A percentile compares a stretch with the other conserved stretches of the same genome.
phyloP scores from a whole-genome alignment of 1,140 invertebrate species.

The Cotesia typhae region DNA sequence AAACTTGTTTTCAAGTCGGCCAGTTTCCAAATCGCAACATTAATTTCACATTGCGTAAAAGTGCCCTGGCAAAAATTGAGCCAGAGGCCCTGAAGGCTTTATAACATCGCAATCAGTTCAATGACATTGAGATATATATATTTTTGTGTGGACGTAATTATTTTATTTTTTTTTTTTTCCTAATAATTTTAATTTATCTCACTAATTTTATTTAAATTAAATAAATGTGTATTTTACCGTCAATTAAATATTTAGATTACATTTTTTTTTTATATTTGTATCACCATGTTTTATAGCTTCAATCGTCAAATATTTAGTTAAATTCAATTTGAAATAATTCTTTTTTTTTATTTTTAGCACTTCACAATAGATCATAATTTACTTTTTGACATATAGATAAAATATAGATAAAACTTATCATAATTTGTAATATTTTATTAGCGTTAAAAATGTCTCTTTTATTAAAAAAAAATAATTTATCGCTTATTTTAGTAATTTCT shows the following conservation, averaged over 20 bases:
- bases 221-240: not conserved
- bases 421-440: too few relatives aligned
- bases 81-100: constrained; percentile 24
- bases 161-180: constrained; percentile 13
- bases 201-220: not conserved
- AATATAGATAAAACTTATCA: too few relatives aligned
- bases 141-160: not conserved
- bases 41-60: constrained; percentile 39
- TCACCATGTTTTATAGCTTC: not conserved
- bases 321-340: too few relatives aligned
- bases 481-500: too few relatives aligned
- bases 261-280: not conserved
- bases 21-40: constrained; percentile 40
- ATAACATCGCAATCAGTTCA: constrained; percentile 25
- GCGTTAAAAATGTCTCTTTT: too few relatives aligned
- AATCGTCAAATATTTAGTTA: too few relatives aligned
- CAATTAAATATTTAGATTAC: not conserved
- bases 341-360: too few relatives aligned
- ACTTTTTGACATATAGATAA: too few relatives aligned
- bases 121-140: constrained; percentile 28
- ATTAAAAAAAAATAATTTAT: too few relatives aligned
- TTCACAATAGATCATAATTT: too few relatives aligned
- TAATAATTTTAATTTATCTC: not conserved
- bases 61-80: constrained; percentile 30
- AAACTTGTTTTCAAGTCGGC: constrained; percentile 37